Evolutionary conservation across 2,888 invertebrate species (phyloP), one percentile per base, ranked within the genome.

Genomic region (Uloborus plumipes): DNA sequence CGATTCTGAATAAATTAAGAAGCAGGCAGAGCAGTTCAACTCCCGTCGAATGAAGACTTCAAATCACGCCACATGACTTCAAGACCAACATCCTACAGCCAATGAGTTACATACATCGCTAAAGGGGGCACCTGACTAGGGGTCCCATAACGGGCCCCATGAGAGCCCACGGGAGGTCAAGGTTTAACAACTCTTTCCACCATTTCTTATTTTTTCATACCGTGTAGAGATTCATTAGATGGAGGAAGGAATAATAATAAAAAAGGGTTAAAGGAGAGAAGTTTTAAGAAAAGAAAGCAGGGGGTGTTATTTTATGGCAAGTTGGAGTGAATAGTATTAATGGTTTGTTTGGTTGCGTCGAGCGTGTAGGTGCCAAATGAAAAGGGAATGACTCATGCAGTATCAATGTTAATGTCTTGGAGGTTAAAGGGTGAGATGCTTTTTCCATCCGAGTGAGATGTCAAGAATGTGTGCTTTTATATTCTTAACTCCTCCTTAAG

Each of bases 71-170:
- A 51, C 59, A 62, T 62, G 71, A 61, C 39, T n/a, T 51, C 66
- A 20, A 26, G 4, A 11, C 20, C 16, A 4, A 55, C 31, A 16
- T 22, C 72, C 55, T 59, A 66, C 49, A 14, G 78, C 22, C 55
- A 15, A 22, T 51, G 51, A 71, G 26, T 26, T 26, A 66, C 65
- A 79, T 79, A 79, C 72, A 79, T 79, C 62, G 80, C 58, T 50
- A 31, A 55, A 62, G 66, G 26, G 26, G 67, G 67, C 61, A 49
- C 62, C 74, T 22, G 79, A 20, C 59, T 72, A 72, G 47, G 80
- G 79, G 79, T 73, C 78, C 50, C 26, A 26, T 78, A 67, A 79
- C 72, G 26, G 61, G 69, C 74, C 80, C 80, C 80, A 64, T 53
- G 79, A 65, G 79, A 65, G 31, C 53, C 51, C 51, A 49, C 4